These are phyloP conservation scores for Trematocara macrostoma DNA, from an alignment of 2,113 vertebrate species.

Conservation along the genomic window DNA sequence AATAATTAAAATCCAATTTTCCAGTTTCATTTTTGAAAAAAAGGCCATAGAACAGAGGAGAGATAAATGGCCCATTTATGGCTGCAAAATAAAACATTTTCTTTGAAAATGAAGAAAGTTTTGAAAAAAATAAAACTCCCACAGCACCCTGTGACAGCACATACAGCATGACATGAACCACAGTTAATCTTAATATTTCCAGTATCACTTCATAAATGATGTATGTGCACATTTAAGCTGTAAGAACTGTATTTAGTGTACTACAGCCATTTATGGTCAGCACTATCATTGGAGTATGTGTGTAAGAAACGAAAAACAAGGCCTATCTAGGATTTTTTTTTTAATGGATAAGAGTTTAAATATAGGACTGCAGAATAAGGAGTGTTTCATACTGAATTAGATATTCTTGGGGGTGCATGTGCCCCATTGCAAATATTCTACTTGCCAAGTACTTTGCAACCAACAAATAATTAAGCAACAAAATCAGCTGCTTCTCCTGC, in stretches of 20 bases:
- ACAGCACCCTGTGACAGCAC: not conserved
- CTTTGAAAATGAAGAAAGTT: not conserved
- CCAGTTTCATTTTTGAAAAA: not conserved
- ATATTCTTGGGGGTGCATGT: not conserved
- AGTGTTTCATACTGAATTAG: not conserved
- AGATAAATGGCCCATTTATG: not conserved
- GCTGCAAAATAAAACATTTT: not conserved
- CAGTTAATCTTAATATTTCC: not conserved
- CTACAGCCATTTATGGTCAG: not conserved
- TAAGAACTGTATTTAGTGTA: not conserved
- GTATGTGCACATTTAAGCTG: not conserved
- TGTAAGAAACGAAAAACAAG: not conserved
- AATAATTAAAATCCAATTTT: slow-evolving; percentile 14
- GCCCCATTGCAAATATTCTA: not conserved
- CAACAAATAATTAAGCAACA: not conserved
- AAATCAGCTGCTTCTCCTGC: not conserved
- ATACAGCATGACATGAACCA: not conserved
- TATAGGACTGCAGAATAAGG: not conserved
- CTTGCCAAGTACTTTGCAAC: not conserved
- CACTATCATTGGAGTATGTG: not conserved
- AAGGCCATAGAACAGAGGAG: not conserved
- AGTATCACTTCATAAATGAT: not conserved
- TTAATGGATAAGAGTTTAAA: not conserved
- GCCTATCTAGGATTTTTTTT: not conserved
- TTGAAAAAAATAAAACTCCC: not conserved